Evolutionary conservation across 2,797 vertebrate species (phyloP).

Genomic region (Lagodon rhomboides): DNA sequence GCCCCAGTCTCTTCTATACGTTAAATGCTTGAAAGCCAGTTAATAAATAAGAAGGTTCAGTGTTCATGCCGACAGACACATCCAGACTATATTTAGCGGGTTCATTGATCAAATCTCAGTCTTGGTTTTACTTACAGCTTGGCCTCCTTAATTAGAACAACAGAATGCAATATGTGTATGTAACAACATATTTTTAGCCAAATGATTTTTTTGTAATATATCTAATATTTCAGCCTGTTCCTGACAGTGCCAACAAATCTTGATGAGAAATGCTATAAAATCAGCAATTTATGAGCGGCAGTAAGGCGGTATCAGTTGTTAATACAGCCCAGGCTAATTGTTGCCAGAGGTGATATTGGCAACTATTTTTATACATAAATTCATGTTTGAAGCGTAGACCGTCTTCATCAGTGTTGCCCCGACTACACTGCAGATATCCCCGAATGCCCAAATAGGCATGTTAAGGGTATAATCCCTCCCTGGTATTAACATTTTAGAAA

Average conservation of each 20-base stretch:
- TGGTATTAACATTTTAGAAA: neutral
- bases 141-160: neutral
- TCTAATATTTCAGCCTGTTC: neutral
- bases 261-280: neutral
- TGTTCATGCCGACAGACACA: conserved; percentile 14
- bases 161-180: neutral
- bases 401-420: neutral
- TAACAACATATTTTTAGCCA: too few relatives aligned
- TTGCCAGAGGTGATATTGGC: neutral
- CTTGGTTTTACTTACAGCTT: neutral
- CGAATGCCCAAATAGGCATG: neutral
- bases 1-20: neutral
- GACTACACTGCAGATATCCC: neutral
- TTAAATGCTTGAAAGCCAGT: conserved; percentile 22
- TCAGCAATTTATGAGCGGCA: neutral
- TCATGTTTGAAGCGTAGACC: neutral
- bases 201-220: too few relatives aligned
- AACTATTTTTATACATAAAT: too few relatives aligned
- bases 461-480: neutral
- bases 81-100: neutral
- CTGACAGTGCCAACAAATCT: neutral
- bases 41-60: conserved; percentile 14
- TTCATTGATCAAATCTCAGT: neutral
- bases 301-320: neutral
- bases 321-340: neutral